Base-by-base conservation (phyloP, 2,888 invertebrate genomes). In the Zygaena filipendulae region DNA sequence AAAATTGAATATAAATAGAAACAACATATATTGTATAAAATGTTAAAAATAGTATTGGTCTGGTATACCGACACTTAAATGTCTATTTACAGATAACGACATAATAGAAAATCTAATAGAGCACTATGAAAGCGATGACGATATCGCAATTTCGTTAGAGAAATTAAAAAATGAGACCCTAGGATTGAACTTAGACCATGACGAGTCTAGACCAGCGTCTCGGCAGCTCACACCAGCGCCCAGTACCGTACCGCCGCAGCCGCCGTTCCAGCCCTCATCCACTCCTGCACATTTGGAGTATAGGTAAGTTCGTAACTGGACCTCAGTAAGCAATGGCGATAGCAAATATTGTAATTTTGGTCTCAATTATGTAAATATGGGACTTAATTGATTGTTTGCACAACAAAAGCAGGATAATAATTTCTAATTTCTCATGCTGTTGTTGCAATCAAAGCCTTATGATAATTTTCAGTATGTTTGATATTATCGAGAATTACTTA, bases 241-340 rank as follows among this genome's bases (percentile, higher is more conserved):
- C 0, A 60, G 72, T 36, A 59, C 53, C 0, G 66, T 82, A 20
- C 82, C 85, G 11, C 69, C 87, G 5, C 97, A 97, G 63, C 60
- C 83, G n/a, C 82, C 93, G 0, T 97, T 98, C 62, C 96, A 97
- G 69, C 92, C 97, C 0, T 87, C 92, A 0, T 87, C 96, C 3
- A 92, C 96, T 0, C 97, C 97, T 2, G 61, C 67, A 11, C 90
- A 93, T 64, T 83, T 95, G 25, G 86, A 91, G 40, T 88, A 91
- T 43, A 84, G 94, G 67, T 93, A 33, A 25, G 29, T 23, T 21
- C n/a, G n/a, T n/a, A n/a, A n/a, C n/a, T n/a, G n/a, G n/a, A n/a
- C n/a, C n/a, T n/a, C n/a, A n/a, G n/a, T n/a, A n/a, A n/a, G n/a
- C n/a, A n/a, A n/a, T n/a, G n/a, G n/a, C 11, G 8, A 10, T 8